Evolutionary conservation across 2,113 vertebrate genomes (phyloP).

Genomic region (Elanus axillaris): DNA sequence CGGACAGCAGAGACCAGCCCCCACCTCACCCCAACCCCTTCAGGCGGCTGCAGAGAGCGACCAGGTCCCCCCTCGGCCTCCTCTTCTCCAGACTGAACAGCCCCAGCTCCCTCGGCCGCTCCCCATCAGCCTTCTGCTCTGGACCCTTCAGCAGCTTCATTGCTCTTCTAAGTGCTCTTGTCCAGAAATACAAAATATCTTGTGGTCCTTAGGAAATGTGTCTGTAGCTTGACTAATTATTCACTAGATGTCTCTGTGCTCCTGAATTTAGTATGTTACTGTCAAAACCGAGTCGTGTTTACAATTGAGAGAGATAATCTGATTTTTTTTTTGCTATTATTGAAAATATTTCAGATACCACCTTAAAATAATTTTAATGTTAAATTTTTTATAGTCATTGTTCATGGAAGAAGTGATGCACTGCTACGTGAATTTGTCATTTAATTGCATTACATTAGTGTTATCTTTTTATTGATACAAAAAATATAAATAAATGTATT

Average conservation of each 20-base stretch:
- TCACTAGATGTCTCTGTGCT: conserved; percentile 74
- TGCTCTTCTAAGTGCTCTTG: neutral
- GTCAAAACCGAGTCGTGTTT: neutral
- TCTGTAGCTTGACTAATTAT: conserved; percentile 24
- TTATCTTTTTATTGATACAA: neutral
- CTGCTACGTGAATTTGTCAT: neutral
- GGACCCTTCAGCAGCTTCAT: fast-evolving
- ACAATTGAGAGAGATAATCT: neutral
- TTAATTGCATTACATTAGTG: neutral
- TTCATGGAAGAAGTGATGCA: neutral
- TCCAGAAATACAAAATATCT: neutral
- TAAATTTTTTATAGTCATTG: neutral
- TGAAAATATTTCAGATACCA: neutral
- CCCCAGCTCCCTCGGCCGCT: neutral
- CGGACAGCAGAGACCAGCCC: neutral
- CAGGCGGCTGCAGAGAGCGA: fast-evolving
- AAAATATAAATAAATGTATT: neutral
- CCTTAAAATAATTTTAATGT: neutral
- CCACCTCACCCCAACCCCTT: neutral
- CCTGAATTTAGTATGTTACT: neutral
- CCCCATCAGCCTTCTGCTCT: neutral
- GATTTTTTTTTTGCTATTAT: neutral
- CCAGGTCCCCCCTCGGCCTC: neutral
- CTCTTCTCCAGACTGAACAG: neutral
- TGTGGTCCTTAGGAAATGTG: neutral